phyloP scores from a whole-genome alignment of 2,113 vertebrate genomes.

The Misgurnus anguillicaudatus region DNA sequence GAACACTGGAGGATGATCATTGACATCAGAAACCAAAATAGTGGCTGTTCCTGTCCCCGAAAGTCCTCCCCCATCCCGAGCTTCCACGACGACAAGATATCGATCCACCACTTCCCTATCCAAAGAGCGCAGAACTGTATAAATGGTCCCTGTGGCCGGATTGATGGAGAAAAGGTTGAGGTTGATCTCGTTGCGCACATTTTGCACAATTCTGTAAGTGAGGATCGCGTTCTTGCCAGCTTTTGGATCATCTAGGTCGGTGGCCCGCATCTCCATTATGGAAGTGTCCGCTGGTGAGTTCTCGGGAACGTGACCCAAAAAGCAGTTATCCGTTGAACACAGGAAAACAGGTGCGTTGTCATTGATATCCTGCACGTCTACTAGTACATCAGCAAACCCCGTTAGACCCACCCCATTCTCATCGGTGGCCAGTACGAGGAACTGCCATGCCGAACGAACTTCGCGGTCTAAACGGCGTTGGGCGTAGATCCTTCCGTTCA shows the following conservation, averaged over 20 bases:
- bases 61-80: slow-evolving; percentile 83
- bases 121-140: slow-evolving; percentile 78
- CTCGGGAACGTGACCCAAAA: slow-evolving; percentile 78
- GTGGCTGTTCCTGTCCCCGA: slow-evolving; percentile 86
- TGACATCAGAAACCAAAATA: slow-evolving; percentile 83
- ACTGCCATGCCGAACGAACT: slow-evolving; percentile 77
- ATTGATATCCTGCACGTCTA: slow-evolving; percentile 83
- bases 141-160: slow-evolving; percentile 80
- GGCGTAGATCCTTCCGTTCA: slow-evolving; percentile 76
- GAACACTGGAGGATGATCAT: slow-evolving; percentile 86
- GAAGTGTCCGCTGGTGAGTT: slow-evolving; percentile 82
- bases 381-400: slow-evolving; percentile 85
- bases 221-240: slow-evolving; percentile 78
- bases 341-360: slow-evolving; percentile 84
- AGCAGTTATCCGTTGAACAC: slow-evolving; percentile 78
- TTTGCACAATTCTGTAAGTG: slow-evolving; percentile 84
- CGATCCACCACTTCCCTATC: slow-evolving; percentile 82
- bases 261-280: slow-evolving; percentile 85
- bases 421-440: slow-evolving; percentile 85
- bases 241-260: slow-evolving; percentile 84
- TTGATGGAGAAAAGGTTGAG: slow-evolving; percentile 86
- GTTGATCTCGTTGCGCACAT: slow-evolving; percentile 84
- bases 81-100: slow-evolving; percentile 84
- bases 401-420: slow-evolving; percentile 83
- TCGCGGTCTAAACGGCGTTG: slow-evolving; percentile 80